phyloP scores from a whole-genome alignment of 2,797 vertebrate genomes.

The Phoeniculus purpureus region DNA sequence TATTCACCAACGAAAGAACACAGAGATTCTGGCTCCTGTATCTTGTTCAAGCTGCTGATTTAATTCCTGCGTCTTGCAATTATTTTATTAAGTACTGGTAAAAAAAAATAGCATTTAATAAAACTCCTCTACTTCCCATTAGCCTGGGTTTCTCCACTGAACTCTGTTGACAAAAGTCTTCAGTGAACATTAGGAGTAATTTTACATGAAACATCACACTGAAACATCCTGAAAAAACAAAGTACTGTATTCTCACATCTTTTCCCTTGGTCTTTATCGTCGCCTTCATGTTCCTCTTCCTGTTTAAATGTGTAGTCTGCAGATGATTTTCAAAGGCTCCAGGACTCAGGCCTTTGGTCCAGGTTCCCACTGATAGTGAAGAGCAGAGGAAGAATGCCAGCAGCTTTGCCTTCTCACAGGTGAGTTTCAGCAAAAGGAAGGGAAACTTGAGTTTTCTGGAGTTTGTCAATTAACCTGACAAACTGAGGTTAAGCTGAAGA shows the following conservation, averaged over 20 bases:
- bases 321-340: not conserved
- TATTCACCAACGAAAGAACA: not conserved
- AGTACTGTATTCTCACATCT: not conserved
- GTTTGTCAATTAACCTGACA: conserved; percentile 50
- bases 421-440: not conserved
- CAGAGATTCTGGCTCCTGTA: not conserved
- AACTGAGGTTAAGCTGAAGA: conserved; percentile 55
- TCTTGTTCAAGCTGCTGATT: not conserved
- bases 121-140: not conserved
- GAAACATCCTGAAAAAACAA: not conserved
- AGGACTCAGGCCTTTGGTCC: not conserved
- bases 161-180: not conserved
- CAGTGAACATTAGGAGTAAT: not conserved
- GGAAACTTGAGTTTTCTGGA: conserved; percentile 45
- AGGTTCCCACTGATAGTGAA: not conserved
- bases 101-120: not conserved
- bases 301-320: not conserved
- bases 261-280: not conserved
- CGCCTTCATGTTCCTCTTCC: not conserved
- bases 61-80: not conserved
- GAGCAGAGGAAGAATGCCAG: not conserved
- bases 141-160: not conserved
- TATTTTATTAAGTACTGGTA: not conserved
- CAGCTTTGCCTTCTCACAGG: not conserved
- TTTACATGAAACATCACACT: not conserved